Conservation (phyloP, 2,797 vertebrate genomes). For the Enoplosus armatus region DNA sequence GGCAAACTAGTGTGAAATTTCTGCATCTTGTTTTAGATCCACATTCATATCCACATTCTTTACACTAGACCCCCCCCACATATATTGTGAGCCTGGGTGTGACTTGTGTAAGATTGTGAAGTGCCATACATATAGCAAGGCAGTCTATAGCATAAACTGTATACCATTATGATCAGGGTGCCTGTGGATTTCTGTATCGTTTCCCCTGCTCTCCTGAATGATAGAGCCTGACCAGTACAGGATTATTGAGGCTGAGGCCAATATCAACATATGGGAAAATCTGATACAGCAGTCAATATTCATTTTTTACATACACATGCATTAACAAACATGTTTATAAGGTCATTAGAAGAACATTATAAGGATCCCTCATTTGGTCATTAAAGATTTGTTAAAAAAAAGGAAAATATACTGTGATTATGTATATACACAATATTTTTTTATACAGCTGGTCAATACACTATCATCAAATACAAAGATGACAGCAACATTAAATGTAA, state of each 20-base stretch:
- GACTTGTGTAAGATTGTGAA: not conserved
- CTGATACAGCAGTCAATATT: not conserved
- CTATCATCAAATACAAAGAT: not conserved
- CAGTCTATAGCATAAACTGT: not conserved
- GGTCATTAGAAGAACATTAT: too few relatives aligned
- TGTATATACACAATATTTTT: not conserved
- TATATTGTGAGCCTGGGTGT: too few relatives aligned
- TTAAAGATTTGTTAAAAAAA: too few relatives aligned
- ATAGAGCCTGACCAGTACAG: not conserved
- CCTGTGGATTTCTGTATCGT: not conserved
- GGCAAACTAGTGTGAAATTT: conserved; percentile 43
- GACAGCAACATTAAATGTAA: not conserved
- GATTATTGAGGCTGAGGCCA: not conserved
- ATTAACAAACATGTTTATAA: too few relatives aligned
- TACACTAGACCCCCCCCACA: not conserved
- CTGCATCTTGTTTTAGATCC: not conserved
- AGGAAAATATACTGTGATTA: not conserved
- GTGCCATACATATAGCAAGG: too few relatives aligned
- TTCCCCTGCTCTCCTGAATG: not conserved
- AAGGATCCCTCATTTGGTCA: not conserved
- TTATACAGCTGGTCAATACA: not conserved
- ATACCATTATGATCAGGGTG: not conserved
- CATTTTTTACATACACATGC: not conserved
- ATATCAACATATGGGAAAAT: not conserved
- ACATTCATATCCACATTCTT: too few relatives aligned